A percentile compares a stretch with the other conserved stretches of the same genome.
Conservation (phyloP, 2,888 invertebrate species). For the Parascotia fuliginaria region DNA sequence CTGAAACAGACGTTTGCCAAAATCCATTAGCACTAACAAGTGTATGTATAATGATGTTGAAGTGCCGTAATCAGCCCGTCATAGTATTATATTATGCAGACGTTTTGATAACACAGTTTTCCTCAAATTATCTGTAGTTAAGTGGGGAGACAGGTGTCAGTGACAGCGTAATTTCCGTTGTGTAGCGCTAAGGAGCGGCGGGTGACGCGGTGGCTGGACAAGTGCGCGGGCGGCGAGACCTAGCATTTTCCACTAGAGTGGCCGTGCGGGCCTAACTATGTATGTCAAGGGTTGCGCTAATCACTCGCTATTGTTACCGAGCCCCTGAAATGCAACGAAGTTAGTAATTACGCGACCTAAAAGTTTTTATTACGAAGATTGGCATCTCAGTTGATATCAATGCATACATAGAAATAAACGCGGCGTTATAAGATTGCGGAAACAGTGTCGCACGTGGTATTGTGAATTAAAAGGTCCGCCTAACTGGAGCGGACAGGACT, state of each 20-base stretch:
- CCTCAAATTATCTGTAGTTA: constrained; percentile 12
- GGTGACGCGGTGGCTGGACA: constrained; percentile 33
- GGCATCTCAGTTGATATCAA: not conserved
- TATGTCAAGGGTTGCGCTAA: constrained; percentile 83
- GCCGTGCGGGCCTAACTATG: constrained; percentile 70
- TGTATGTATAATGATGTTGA: not conserved
- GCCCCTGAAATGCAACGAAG: constrained; percentile 69
- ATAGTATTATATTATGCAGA: not conserved
- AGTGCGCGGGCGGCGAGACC: constrained; percentile 66
- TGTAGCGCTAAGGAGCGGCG: constrained; percentile 47
- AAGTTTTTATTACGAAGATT: constrained; percentile 34
- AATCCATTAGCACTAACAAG: not conserved
- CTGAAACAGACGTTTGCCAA: too few species aligned
- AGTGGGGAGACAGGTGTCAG: constrained; percentile 20
- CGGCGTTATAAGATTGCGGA: constrained; percentile 66
- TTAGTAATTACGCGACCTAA: constrained; percentile 48
- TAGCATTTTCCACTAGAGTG: constrained; percentile 82
- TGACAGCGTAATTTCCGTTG: constrained; percentile 51
- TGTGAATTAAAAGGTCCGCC: constrained; percentile 75
- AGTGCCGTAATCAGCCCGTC: not conserved
- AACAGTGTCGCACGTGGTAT: constrained; percentile 58
- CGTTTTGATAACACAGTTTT: constrained; percentile 12
- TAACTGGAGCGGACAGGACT: constrained; percentile 81
- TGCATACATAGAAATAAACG: constrained; percentile 12
- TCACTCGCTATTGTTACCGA: constrained; percentile 75